phyloP scores from a whole-genome alignment of 2,113 vertebrate species.

The Phasianus colchicus region DNA sequence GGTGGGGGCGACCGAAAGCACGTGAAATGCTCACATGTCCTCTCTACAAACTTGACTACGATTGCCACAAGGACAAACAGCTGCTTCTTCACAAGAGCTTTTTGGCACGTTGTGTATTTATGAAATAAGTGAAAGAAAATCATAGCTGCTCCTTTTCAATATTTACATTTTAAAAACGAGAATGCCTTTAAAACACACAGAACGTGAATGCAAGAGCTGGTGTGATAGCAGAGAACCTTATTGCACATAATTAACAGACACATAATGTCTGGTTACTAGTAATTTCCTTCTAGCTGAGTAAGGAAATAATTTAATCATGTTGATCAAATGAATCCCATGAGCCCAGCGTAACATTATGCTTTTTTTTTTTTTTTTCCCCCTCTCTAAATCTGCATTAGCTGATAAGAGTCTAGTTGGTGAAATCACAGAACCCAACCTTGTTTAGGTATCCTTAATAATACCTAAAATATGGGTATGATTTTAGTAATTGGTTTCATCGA shows the following conservation, averaged over 20 bases:
- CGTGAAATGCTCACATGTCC: background rate
- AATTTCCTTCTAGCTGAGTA: slow-evolving; percentile 93
- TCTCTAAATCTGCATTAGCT: slow-evolving; percentile 81
- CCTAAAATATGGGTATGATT: slow-evolving; percentile 59
- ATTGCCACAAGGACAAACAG: slow-evolving; percentile 54
- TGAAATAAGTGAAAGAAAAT: slow-evolving; percentile 73
- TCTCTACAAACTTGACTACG: slow-evolving; percentile 14
- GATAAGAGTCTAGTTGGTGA: slow-evolving; percentile 82
- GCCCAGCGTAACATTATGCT: slow-evolving; percentile 85
- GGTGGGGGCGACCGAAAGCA: background rate
- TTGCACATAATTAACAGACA: slow-evolving; percentile 88
- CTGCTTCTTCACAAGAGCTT: slow-evolving; percentile 37
- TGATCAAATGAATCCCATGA: slow-evolving; percentile 91
- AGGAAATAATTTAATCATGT: slow-evolving; percentile 95
- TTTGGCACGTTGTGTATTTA: slow-evolving; percentile 62
- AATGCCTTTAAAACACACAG: slow-evolving; percentile 77
- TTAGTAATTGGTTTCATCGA: slow-evolving; percentile 63
- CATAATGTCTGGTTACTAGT: slow-evolving; percentile 93
- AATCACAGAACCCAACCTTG: slow-evolving; percentile 63
- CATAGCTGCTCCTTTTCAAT: slow-evolving; percentile 68
- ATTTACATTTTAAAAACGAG: slow-evolving; percentile 77
- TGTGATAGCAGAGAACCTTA: slow-evolving; percentile 84
- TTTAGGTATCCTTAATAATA: slow-evolving; percentile 72
- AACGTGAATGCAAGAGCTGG: slow-evolving; percentile 77
- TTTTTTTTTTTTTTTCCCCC: background rate